A percentile compares a stretch with the other conserved stretches of the same genome.
Conservation (phyloP, 2,797 vertebrate species). For the Saguinus oedipus region DNA sequence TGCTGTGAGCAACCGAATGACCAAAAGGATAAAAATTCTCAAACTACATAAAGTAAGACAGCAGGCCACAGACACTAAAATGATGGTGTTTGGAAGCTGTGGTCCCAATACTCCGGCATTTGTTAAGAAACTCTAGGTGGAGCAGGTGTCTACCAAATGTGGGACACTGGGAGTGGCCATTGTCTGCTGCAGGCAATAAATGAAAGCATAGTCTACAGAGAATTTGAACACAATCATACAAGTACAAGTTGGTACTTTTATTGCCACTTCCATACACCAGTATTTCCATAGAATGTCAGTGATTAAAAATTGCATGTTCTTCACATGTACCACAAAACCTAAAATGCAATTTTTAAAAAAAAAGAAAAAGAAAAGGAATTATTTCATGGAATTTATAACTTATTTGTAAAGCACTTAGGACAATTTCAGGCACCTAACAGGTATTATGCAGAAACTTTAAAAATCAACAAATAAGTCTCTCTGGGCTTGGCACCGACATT, state of each 20-base stretch:
- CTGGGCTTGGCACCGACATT: not conserved
- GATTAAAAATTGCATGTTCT: no score
- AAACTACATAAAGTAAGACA: not conserved
- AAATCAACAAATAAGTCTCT: not conserved
- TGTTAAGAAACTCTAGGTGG: not conserved
- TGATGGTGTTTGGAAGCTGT: not conserved
- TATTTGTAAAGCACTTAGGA: not conserved
- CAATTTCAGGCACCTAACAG: not conserved
- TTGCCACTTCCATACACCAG: no score
- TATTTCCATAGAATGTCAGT: no score
- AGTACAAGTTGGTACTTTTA: no score
- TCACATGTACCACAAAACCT: no score
- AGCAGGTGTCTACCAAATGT: no score
- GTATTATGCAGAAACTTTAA: not conserved
- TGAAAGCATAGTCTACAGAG: no score
- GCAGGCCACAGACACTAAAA: not conserved
- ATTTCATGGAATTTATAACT: not conserved
- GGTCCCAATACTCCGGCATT: not conserved
- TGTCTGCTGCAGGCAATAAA: no score
- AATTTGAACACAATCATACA: no score
- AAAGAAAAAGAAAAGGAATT: no score
- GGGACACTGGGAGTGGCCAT: no score
- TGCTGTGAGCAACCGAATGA: not conserved
- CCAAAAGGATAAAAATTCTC: not conserved
- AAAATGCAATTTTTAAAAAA: no score